Evolutionary conservation across 1,140 invertebrate species (phyloP).

Genomic region (Drosophila tsacasi): DNA sequence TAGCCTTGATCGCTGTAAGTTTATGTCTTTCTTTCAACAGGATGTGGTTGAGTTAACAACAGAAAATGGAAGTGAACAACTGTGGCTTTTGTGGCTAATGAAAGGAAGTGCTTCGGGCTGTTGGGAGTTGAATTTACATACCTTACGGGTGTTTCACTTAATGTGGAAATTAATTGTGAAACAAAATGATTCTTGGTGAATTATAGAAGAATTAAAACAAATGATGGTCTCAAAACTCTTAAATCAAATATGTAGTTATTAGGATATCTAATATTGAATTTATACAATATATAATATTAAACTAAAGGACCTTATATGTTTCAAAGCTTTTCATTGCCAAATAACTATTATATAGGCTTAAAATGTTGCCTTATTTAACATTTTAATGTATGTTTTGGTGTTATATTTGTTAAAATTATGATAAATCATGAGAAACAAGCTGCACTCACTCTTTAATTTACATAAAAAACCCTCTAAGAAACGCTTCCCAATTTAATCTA

Average conservation of each 20-base stretch:
- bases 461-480: not conserved
- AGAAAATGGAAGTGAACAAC: slow-evolving; percentile 58
- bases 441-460: not conserved
- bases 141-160: slow-evolving; percentile 2
- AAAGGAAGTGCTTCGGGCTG: slow-evolving; percentile 42
- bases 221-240: too few species aligned
- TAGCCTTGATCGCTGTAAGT: slow-evolving; percentile 43
- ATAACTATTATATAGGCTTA: too few species aligned
- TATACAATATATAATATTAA: too few species aligned
- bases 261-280: too few species aligned
- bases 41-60: slow-evolving; percentile 42
- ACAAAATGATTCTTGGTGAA: not conserved
- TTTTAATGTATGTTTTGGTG: not conserved
- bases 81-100: slow-evolving; percentile 45
- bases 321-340: not conserved
- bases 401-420: not conserved
- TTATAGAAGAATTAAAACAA: not conserved
- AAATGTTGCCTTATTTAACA: not conserved
- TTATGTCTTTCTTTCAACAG: slow-evolving; percentile 39
- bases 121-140: slow-evolving; percentile 5
- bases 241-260: too few species aligned
- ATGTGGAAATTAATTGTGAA: not conserved
- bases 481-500: not conserved
- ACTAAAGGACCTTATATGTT: too few species aligned
- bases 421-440: not conserved